phyloP scores from a whole-genome alignment of 2,113 vertebrate species.

The Puntigrus tetrazona region DNA sequence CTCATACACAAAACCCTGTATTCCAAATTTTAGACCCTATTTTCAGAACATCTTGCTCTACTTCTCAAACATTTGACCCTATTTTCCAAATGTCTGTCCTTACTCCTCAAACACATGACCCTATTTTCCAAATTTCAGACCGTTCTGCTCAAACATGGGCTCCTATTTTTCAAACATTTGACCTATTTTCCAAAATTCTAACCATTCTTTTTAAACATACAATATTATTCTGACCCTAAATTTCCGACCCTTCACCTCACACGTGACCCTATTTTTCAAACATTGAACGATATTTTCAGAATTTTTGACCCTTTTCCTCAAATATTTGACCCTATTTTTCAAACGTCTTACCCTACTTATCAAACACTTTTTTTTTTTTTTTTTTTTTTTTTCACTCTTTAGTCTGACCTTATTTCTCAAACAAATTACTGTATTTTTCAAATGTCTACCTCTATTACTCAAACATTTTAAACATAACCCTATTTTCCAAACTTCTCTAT shows the following conservation, averaged over 20 bases:
- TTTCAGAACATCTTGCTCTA: background rate
- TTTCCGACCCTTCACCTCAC: too few relatives aligned
- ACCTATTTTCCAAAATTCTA: background rate
- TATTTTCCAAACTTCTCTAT: background rate
- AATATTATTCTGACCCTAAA: background rate
- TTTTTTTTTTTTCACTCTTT: too few relatives aligned
- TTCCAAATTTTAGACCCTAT: background rate
- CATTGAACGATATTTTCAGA: background rate
- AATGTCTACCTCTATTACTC: background rate
- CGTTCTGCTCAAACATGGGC: background rate
- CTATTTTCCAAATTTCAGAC: background rate
- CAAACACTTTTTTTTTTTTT: too few relatives aligned
- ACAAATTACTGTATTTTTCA: background rate
- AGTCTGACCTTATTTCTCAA: background rate
- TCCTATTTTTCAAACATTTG: background rate
- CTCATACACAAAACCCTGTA: background rate
- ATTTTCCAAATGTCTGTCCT: background rate
- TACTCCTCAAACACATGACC: background rate
- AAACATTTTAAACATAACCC: background rate
- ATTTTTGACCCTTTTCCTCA: background rate
- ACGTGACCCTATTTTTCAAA: background rate
- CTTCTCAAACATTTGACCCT: background rate
- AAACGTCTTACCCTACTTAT: background rate
- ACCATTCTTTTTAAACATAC: fast-evolving
- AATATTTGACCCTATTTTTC: background rate